These are phyloP conservation scores for Leucophenga montana DNA, from an alignment of 2,888 invertebrate genomes.

Conservation along the genomic window DNA sequence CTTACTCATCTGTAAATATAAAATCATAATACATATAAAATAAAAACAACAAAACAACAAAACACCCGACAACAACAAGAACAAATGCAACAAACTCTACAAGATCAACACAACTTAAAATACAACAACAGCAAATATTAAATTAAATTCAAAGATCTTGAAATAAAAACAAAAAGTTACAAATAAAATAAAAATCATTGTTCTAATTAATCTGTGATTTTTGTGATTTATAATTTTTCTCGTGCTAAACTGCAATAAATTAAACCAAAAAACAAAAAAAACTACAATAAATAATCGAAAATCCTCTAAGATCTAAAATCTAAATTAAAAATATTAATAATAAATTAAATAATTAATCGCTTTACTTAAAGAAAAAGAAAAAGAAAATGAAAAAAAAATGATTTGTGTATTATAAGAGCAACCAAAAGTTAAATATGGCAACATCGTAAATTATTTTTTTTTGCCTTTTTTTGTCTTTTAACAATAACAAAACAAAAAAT, in stretches of 20 bases:
- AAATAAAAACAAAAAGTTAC: constrained; percentile 34
- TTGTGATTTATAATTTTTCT: constrained; percentile 54
- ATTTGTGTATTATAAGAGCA: no score
- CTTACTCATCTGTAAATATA: constrained; percentile 15
- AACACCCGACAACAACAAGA: background rate
- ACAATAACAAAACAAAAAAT: constrained; percentile 8
- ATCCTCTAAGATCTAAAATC: background rate
- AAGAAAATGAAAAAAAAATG: no score
- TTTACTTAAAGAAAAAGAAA: no score
- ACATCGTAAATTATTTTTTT: background rate
- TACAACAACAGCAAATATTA: background rate
- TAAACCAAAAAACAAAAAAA: constrained; percentile 24
- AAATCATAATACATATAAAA: background rate
- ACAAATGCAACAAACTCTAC: no score
- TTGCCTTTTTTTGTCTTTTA: background rate
- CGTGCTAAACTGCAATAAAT: constrained; percentile 36
- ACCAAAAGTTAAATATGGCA: no score
- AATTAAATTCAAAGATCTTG: background rate
- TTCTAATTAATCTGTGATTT: constrained; percentile 60
- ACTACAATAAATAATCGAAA: constrained; percentile 5
- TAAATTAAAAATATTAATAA: background rate
- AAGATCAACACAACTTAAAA: no score
- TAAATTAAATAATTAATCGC: no score
- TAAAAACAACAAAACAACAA: background rate
- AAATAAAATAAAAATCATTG: constrained; percentile 34